Evolutionary conservation across 1,140 invertebrate genomes (phyloP).

Genomic region (Drosophila sucinea): DNA sequence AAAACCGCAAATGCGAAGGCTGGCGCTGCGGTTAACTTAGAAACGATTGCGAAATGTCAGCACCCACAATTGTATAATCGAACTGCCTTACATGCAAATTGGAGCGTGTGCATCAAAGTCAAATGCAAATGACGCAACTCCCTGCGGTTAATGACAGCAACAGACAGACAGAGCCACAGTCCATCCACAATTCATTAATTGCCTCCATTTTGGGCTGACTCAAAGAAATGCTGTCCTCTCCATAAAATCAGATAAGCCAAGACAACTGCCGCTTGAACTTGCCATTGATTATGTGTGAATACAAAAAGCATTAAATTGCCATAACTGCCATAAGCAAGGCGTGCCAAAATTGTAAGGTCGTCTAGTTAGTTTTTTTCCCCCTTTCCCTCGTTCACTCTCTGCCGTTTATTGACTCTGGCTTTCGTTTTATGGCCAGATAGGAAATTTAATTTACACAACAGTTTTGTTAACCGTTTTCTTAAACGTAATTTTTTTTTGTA

Average conservation of each 20-base stretch:
- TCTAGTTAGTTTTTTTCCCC: constrained; percentile 26
- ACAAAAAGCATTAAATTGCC: constrained; percentile 36
- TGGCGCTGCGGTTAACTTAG: constrained; percentile 32
- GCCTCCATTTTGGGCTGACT: constrained; percentile 23
- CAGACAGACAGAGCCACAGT: background rate
- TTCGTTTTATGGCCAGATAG: constrained; percentile 40
- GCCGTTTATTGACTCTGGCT: constrained; percentile 43
- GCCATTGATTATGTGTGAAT: constrained; percentile 58
- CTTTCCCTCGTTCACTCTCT: background rate
- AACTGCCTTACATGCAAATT: constrained; percentile 56
- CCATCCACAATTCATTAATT: constrained; percentile 33
- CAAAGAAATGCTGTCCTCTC: constrained; percentile 49
- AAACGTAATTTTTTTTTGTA: constrained; percentile 13
- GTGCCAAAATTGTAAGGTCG: constrained; percentile 53
- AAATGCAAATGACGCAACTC: constrained; percentile 61
- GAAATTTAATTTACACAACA: constrained; percentile 58
- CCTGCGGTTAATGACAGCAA: constrained; percentile 29
- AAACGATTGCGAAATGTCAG: constrained; percentile 49
- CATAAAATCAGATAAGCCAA: constrained; percentile 33
- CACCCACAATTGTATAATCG: constrained; percentile 19
- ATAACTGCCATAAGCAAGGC: constrained; percentile 34
- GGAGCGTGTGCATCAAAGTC: constrained; percentile 62
- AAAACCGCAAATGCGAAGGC: constrained; percentile 57
- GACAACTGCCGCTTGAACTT: constrained; percentile 47
- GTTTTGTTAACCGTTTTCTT: constrained; percentile 48